These are phyloP conservation scores for Luehdorfia chinensis DNA, from an alignment of 1,140 invertebrate genomes.

Conservation along the genomic window DNA sequence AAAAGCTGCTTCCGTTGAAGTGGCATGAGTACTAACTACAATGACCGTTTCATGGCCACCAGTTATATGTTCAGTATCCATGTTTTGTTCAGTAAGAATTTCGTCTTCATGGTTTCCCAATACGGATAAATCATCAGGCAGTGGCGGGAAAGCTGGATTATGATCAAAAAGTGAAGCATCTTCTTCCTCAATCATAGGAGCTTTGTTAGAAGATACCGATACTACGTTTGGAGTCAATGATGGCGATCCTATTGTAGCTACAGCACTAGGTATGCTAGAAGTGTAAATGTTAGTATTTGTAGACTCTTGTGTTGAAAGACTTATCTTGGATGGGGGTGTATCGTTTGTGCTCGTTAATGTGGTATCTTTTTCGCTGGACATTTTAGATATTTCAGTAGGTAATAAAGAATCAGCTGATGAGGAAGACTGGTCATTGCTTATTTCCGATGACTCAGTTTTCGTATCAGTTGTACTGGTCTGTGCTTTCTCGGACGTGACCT, in stretches of 20 bases:
- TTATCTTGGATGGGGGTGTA: slow-evolving; percentile 50
- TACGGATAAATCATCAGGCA: slow-evolving; percentile 64
- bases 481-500: slow-evolving; percentile 48
- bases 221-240: slow-evolving; percentile 22
- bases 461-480: slow-evolving; percentile 22
- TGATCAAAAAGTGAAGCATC: slow-evolving; percentile 52
- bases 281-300: slow-evolving; percentile 45
- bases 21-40: neutral
- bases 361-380: slow-evolving; percentile 12
- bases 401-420: slow-evolving; percentile 19
- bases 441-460: slow-evolving; percentile 18
- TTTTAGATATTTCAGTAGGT: slow-evolving; percentile 19
- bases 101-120: slow-evolving; percentile 59
- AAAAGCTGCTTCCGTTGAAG: neutral
- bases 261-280: slow-evolving; percentile 37
- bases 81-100: slow-evolving; percentile 50
- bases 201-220: slow-evolving; percentile 40
- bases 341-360: slow-evolving; percentile 31
- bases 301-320: slow-evolving; percentile 53
- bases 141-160: slow-evolving; percentile 66
- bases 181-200: slow-evolving; percentile 59
- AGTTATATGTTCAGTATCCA: slow-evolving; percentile 26
- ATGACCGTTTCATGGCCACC: neutral
- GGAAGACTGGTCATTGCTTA: slow-evolving; percentile 12
- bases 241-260: slow-evolving; percentile 40